These are phyloP conservation scores for Gymnogyps californianus DNA, from an alignment of 2,113 vertebrate genomes.

Conservation along the genomic window DNA sequence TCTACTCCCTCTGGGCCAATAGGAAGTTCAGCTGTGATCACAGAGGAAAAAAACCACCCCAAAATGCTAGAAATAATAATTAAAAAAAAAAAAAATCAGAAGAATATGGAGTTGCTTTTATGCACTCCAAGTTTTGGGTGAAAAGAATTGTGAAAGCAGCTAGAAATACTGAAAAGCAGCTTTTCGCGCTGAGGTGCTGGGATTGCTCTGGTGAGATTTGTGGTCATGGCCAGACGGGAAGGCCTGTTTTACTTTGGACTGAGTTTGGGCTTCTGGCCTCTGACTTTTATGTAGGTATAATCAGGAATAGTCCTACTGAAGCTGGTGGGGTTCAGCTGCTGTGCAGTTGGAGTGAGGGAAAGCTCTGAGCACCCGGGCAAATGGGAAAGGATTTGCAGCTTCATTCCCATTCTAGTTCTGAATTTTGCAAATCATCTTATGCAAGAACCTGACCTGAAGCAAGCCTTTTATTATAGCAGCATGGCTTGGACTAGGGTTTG, in stretches of 20 bases:
- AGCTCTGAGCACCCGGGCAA: neutral
- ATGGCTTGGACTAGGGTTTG: neutral
- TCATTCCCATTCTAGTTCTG: neutral
- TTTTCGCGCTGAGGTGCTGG: neutral
- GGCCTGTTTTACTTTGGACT: neutral
- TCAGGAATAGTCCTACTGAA: neutral
- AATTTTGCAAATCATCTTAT: neutral
- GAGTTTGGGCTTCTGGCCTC: neutral
- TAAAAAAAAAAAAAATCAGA: neutral
- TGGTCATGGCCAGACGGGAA: neutral
- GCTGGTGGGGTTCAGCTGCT: neutral
- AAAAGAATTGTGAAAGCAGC: neutral
- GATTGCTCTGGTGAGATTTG: neutral
- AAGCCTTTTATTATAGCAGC: neutral
- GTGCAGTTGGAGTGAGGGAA: neutral
- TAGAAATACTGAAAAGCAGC: neutral
- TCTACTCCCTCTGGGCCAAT: slow-evolving; percentile 43
- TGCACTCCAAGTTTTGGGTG: neutral
- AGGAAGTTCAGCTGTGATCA: slow-evolving; percentile 68
- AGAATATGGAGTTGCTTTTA: neutral
- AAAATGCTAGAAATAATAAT: slow-evolving; percentile 16
- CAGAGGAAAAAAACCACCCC: neutral
- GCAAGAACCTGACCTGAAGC: neutral
- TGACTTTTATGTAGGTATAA: neutral
- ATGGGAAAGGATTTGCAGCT: neutral